Evolutionary conservation across 2,888 invertebrate genomes (phyloP).

Genomic region (Acanthopleura granulata): DNA sequence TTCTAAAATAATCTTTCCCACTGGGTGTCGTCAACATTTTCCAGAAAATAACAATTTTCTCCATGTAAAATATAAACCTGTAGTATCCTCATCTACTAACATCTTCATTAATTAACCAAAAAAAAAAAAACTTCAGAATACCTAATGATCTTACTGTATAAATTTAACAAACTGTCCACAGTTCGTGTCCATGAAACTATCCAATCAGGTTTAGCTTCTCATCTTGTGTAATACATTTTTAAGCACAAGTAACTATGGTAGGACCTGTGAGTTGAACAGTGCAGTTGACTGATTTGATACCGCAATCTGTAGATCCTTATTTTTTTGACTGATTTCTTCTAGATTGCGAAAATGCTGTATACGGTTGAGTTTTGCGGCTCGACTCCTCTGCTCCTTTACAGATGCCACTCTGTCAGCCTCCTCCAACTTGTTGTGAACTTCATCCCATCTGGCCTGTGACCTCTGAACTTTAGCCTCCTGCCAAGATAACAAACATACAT

Average conservation of each 20-base stretch:
- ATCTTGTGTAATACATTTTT: no score
- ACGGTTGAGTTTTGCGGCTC: slow-evolving; percentile 47
- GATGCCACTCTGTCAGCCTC: slow-evolving; percentile 41
- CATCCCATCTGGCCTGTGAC: slow-evolving; percentile 45
- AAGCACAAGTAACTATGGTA: slow-evolving; percentile 25
- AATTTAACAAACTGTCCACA: no score
- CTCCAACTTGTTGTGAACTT: slow-evolving; percentile 39
- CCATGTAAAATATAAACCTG: no score
- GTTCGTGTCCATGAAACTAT: no score
- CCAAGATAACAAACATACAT: slow-evolving; percentile 21
- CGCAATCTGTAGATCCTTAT: slow-evolving; percentile 47
- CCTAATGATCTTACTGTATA: no score
- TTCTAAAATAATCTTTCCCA: no score
- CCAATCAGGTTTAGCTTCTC: no score
- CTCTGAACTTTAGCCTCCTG: slow-evolving; percentile 50
- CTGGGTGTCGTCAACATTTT: no score
- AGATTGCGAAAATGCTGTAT: slow-evolving; percentile 50
- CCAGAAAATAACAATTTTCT: no score
- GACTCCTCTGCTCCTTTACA: slow-evolving; percentile 37
- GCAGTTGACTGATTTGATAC: slow-evolving; percentile 50
- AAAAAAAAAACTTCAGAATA: no score
- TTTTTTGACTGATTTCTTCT: slow-evolving; percentile 50
- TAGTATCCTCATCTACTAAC: no score
- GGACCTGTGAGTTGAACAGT: slow-evolving; percentile 45
- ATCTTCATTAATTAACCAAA: no score